phyloP scores from a whole-genome alignment of 1,140 invertebrate species.

The Aradophagus sp. region DNA sequence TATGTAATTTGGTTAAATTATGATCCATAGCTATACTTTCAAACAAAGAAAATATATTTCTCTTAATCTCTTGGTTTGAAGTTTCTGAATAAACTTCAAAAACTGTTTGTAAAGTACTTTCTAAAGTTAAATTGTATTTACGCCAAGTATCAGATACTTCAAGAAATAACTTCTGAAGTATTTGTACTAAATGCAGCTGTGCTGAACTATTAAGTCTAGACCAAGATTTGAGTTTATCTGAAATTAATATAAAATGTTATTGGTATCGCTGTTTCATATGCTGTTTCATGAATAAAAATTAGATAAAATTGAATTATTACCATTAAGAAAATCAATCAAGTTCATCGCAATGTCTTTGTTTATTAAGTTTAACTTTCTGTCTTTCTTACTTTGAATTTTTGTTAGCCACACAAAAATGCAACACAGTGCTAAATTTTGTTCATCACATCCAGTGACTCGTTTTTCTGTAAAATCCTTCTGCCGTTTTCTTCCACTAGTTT shows the following conservation, averaged over 20 bases:
- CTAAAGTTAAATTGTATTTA: conserved; percentile 58
- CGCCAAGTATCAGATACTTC: conserved; percentile 67
- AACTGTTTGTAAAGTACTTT: conserved; percentile 51
- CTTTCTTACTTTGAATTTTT: conserved; percentile 37
- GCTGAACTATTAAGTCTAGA: conserved; percentile 38
- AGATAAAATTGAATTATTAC: not conserved
- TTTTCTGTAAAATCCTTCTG: conserved; percentile 56
- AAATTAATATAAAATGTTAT: conserved; percentile 6
- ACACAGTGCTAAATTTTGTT: conserved; percentile 66
- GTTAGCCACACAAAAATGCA: conserved; percentile 68
- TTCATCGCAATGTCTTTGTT: conserved; percentile 11
- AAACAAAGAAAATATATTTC: conserved; percentile 65
- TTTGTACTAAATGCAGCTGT: conserved; percentile 61
- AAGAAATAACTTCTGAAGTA: conserved; percentile 69
- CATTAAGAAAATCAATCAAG: conserved; percentile 14
- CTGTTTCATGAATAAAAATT: conserved; percentile 1
- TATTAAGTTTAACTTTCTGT: conserved; percentile 15
- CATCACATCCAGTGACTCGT: conserved; percentile 48
- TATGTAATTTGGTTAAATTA: conserved; percentile 67
- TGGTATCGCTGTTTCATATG: not conserved
- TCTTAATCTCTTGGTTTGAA: conserved; percentile 60
- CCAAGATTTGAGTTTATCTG: conserved; percentile 63
- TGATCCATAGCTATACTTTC: conserved; percentile 71
- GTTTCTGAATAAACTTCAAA: conserved; percentile 57
- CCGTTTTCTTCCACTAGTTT: conserved; percentile 43